Evolutionary conservation across 2,797 vertebrate species (phyloP), one percentile per base, ranked within the genome.

Genomic region (Alauda arvensis): DNA sequence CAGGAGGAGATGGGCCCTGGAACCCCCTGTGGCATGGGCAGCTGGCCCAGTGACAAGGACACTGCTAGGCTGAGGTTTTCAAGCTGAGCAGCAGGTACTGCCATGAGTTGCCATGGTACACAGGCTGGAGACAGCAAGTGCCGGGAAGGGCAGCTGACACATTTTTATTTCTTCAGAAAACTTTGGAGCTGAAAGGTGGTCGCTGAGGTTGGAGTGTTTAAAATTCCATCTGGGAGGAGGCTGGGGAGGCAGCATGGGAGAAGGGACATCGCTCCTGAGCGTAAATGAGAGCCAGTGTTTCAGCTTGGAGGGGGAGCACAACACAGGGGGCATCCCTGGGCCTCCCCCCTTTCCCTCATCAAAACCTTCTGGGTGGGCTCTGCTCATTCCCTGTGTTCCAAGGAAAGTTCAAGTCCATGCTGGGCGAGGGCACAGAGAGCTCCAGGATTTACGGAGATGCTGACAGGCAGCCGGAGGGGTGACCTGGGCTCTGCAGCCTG

Each of bases 341-440:
- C 43, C 51, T 49, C 70, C 77, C 49, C 28, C 31, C 15, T 42
- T 51, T 40, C 70, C 87, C 56, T 52, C 19, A 2, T 46, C 67
- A 25, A 60, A 87, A 66, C 67, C 75, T 91, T 84, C 94, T 93
- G 94, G 92, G 95, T 94, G 93, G 94, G 93, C 93, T 92, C 48
- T 65, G 76, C 68, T 8, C 65, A 31, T 24, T 52, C 49, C 63
- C 80, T 69, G 49, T 25, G 57, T 24, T 56, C 51, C 33, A 85
- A 72, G 53, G 56, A 61, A 87, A 82, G 92, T 69, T 91, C 60
- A 70, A 74, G 56, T 65, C 43, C 89, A 37, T 0, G 29, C 88
- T 65, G 92, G 62, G 85, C 0, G 0, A 85, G 88, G 88, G 88
- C 87, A 79, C 0, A 0, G 62, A n/a, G 85, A 62, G 51, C 74